phyloP scores from a whole-genome alignment of 2,113 vertebrate genomes.

The Odocoileus virginianus region DNA sequence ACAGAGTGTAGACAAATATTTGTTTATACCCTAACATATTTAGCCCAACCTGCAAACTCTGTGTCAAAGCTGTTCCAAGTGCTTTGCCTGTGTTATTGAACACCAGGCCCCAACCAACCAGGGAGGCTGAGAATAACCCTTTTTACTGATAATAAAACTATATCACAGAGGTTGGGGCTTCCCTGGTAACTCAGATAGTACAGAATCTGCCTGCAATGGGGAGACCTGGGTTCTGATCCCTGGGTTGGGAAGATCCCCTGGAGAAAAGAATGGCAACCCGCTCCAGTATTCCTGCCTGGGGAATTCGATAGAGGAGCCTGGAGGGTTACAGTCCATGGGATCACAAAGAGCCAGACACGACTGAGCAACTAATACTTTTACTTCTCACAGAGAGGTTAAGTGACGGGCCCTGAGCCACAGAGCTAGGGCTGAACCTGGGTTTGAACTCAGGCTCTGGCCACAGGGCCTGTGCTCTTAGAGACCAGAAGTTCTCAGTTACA shows the following conservation, averaged over 20 bases:
- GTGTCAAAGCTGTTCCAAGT: neutral
- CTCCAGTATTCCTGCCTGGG: neutral
- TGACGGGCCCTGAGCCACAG: neutral
- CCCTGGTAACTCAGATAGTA: neutral
- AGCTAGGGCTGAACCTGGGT: neutral
- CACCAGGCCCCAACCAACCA: neutral
- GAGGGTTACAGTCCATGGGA: neutral
- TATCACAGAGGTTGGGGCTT: neutral
- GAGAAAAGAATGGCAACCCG: neutral
- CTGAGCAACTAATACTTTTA: neutral
- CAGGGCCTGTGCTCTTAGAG: neutral
- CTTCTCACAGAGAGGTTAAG: neutral
- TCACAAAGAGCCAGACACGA: neutral
- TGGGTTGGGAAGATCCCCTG: neutral
- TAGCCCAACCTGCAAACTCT: accelerated
- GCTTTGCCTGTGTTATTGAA: accelerated
- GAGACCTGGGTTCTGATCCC: accelerated
- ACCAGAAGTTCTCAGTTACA: neutral
- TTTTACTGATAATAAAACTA: neutral
- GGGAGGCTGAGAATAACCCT: neutral
- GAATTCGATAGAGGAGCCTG: neutral
- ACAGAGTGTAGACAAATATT: neutral
- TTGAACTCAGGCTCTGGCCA: neutral
- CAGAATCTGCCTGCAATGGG: neutral
- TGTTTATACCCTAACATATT: neutral